A percentile compares a stretch with the other conserved stretches of the same genome.
These are phyloP conservation scores for Anabacerthia variegaticeps DNA, from an alignment of 2,797 vertebrate species.

Conservation along the genomic window DNA sequence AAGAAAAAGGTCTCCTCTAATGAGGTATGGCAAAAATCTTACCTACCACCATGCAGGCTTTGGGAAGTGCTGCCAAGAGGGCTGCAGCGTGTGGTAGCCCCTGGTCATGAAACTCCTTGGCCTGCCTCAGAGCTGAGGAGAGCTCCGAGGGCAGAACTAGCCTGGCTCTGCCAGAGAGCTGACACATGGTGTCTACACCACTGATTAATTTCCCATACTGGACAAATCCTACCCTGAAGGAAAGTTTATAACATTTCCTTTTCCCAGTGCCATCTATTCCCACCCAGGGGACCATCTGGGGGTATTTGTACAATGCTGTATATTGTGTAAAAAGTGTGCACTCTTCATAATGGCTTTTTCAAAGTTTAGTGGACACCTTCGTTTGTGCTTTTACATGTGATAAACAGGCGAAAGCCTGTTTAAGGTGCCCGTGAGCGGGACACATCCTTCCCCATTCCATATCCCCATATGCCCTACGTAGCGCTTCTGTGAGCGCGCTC, in stretches of 20 bases:
- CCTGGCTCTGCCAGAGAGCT: background rate
- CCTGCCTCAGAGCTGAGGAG: background rate
- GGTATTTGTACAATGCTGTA: background rate
- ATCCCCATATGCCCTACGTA: fast-evolving
- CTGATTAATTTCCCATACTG: background rate
- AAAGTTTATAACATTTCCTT: background rate
- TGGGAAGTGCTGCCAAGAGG: background rate
- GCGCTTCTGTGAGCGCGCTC: fast-evolving
- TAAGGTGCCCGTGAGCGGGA: background rate
- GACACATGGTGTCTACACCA: background rate
- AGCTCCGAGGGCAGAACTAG: background rate
- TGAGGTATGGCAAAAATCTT: background rate
- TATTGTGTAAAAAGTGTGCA: background rate
- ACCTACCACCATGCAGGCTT: background rate
- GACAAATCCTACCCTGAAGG: background rate
- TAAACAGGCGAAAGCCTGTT: background rate
- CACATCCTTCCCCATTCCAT: background rate
- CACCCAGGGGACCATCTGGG: background rate
- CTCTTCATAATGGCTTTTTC: background rate
- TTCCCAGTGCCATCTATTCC: background rate
- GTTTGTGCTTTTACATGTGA: fast-evolving
- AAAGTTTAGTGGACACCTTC: background rate
- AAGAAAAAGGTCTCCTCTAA: background rate
- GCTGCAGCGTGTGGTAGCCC: background rate
- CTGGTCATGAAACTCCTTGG: background rate